Percentiles rank a stretch among this genome's conserved stretches.
Evolutionary conservation across 2,113 vertebrate genomes (phyloP).

Genomic region (Gnathonemus longibarbis): DNA sequence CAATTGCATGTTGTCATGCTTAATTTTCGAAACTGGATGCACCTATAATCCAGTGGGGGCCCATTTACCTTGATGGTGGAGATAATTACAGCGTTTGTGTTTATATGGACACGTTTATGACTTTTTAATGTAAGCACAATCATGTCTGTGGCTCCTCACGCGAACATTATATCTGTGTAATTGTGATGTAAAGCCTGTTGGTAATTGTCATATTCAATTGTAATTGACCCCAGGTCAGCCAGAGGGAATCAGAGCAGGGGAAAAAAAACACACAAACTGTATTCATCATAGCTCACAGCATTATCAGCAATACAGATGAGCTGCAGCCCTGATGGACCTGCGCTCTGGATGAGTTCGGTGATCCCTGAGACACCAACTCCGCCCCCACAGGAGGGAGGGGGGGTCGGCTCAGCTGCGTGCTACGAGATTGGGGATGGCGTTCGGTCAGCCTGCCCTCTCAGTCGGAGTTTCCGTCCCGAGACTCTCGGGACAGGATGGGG

Average conservation of each 20-base stretch:
- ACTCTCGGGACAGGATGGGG: neutral
- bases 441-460: neutral
- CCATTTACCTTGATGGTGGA: conserved; percentile 20
- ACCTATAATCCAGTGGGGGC: conserved; percentile 13
- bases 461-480: neutral
- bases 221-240: conserved; percentile 17
- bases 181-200: conserved; percentile 9
- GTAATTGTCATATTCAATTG: conserved; percentile 21
- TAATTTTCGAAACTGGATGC: conserved; percentile 7
- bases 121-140: conserved; percentile 21
- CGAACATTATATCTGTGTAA: conserved; percentile 2
- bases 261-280: neutral
- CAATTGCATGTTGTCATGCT: conserved; percentile 13
- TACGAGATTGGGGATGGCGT: too few species aligned
- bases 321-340: neutral
- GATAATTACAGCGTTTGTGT: conserved; percentile 21
- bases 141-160: neutral
- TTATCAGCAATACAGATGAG: neutral
- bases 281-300: neutral
- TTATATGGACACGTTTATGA: conserved; percentile 13
- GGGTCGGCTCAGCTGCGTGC: too few species aligned
- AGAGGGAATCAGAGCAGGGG: neutral
- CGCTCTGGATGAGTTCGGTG: neutral
- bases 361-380: neutral
- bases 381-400: neutral